A percentile compares a stretch with the other conserved stretches of the same genome.
Conservation (phyloP, 2,888 invertebrate genomes). For the Nomada flava region DNA sequence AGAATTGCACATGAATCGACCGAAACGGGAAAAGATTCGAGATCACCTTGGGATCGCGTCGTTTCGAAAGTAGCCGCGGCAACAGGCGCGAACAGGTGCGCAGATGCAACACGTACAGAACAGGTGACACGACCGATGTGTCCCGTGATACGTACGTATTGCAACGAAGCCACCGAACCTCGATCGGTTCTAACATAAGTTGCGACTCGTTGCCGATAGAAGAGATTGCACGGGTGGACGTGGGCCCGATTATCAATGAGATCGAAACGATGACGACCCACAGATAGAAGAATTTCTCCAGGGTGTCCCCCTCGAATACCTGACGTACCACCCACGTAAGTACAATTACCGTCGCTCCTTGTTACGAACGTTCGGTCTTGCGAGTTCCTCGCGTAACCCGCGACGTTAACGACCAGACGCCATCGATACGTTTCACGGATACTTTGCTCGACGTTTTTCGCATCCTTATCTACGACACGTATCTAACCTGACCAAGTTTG, state of each 20-base stretch:
- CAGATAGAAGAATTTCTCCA: slow-evolving; percentile 50
- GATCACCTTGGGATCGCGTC: neutral
- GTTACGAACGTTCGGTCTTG: too few relatives aligned
- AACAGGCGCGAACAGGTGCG: slow-evolving; percentile 55
- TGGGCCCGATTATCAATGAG: slow-evolving; percentile 10
- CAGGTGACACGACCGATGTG: slow-evolving; percentile 68
- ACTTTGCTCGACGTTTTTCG: neutral
- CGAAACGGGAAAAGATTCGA: too few relatives aligned
- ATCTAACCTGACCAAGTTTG: slow-evolving; percentile 49
- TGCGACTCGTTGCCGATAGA: slow-evolving; percentile 40
- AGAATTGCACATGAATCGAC: too few relatives aligned
- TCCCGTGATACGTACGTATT: slow-evolving; percentile 63
- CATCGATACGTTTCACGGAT: neutral
- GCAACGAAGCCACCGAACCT: slow-evolving; percentile 30
- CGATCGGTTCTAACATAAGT: slow-evolving; percentile 41
- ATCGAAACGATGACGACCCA: slow-evolving; percentile 41
- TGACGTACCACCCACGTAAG: too few relatives aligned
- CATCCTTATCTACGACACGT: neutral
- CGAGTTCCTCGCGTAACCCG: neutral
- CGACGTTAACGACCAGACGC: neutral
- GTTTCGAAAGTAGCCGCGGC: slow-evolving; percentile 43
- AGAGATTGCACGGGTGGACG: slow-evolving; percentile 21
- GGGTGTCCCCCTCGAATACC: slow-evolving; percentile 51
- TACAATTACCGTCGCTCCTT: too few relatives aligned
- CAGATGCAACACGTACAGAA: slow-evolving; percentile 59